Base-by-base conservation (phyloP, 2,888 invertebrate genomes). In the Meiosimyza decipiens region DNA sequence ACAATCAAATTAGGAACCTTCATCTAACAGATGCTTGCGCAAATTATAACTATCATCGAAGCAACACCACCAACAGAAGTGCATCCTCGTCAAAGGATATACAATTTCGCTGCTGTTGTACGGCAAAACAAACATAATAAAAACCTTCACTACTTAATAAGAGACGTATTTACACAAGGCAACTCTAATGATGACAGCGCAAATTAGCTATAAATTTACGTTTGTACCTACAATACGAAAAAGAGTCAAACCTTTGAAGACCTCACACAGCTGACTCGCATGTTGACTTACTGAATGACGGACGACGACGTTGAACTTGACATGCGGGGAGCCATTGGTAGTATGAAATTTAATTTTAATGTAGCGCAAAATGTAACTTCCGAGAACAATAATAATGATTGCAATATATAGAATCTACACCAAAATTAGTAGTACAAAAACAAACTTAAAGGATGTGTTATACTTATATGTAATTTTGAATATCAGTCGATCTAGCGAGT, bases 181-280 rank as follows among this genome's bases (percentile, higher is more conserved):
- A 76, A 78, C 81, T 76, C 57, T 81, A 81, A 81, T 81, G 81
- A 81, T 81, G 82, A 81, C 81, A 81, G 78, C 78, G 75, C 79
- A 82, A 81, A 81, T 82, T 81, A 81, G 80, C 79, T 80, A 80
- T 79, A 80, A 81, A 82, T 81, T 80, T 80, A 77, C 77, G 78
- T 81, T 77, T 72, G 78, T 74, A 74, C 15, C 71, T 65, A 40
- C 28, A 74, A 54, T 28, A 57, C 15, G 28, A 28, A 28, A 28
- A 28, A 12, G n/a, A 28, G 33, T 6, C n/a, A 11, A 62, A n/a
- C 47, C 16, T 40, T 62, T 62, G 33, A 79, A 79, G 80, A 82
- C 81, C 81, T 81, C 81, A 81, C 81, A 81, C 81, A 81, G 82
- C 80, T 81, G 81, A 71, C 78, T 69, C 47, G 75, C 76, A 40